A percentile compares a stretch with the other conserved stretches of the same genome.
These are phyloP conservation scores for Etheostoma spectabile DNA, from an alignment of 2,113 vertebrate species.

Conservation along the genomic window DNA sequence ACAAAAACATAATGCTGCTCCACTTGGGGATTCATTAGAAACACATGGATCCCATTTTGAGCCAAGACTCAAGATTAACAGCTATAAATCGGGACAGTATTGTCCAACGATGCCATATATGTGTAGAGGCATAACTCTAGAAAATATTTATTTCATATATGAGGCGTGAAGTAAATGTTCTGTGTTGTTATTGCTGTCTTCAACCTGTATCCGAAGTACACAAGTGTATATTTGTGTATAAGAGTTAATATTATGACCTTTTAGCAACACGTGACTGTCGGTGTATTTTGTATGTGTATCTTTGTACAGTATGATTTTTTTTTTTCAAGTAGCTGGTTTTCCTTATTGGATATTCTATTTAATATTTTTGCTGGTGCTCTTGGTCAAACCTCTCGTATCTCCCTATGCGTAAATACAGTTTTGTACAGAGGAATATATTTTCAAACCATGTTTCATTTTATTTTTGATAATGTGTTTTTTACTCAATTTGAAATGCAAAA, in stretches of 20 bases:
- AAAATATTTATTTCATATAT: slow-evolving; percentile 82
- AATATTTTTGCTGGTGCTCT: slow-evolving; percentile 81
- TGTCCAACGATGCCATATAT: slow-evolving; percentile 72
- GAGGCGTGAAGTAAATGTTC: slow-evolving; percentile 76
- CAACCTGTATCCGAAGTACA: slow-evolving; percentile 80
- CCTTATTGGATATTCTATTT: slow-evolving; percentile 73
- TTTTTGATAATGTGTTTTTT: slow-evolving; percentile 49
- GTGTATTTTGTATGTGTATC: slow-evolving; percentile 86
- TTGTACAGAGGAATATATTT: slow-evolving; percentile 82
- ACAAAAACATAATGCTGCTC: slow-evolving; percentile 72
- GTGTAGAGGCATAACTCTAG: slow-evolving; percentile 63
- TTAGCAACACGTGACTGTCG: slow-evolving; percentile 82
- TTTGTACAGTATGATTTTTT: slow-evolving; percentile 86
- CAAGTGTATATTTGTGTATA: slow-evolving; percentile 91
- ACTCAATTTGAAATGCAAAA: slow-evolving; percentile 44
- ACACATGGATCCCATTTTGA: slow-evolving; percentile 73
- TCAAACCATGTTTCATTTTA: slow-evolving; percentile 55
- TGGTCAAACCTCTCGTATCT: slow-evolving; percentile 64
- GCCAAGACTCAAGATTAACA: slow-evolving; percentile 62
- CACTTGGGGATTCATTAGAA: slow-evolving; percentile 69
- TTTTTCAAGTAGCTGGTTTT: slow-evolving; percentile 70
- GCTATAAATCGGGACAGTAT: slow-evolving; percentile 69
- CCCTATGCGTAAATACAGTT: slow-evolving; percentile 63
- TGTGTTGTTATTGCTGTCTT: slow-evolving; percentile 74
- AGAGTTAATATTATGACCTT: slow-evolving; percentile 85